phyloP scores from a whole-genome alignment of 2,888 invertebrate genomes.

The Lysandra coridon region DNA sequence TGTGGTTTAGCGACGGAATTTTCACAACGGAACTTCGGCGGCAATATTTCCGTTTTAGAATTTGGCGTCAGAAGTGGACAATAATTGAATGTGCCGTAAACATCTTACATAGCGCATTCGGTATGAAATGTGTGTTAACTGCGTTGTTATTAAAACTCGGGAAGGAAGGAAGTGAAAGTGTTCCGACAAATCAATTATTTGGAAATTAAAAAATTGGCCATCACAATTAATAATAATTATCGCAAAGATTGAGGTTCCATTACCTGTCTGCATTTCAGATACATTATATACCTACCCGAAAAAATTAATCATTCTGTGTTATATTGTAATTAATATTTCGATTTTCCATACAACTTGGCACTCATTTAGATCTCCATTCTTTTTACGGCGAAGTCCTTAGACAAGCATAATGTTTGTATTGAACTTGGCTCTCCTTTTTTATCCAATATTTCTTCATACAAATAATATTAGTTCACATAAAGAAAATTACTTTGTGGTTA shows the following conservation, averaged over 20 bases:
- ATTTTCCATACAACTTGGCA: no score
- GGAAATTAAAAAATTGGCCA: neutral
- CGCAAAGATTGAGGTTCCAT: neutral
- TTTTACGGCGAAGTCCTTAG: no score
- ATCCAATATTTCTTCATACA: neutral
- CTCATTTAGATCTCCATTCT: no score
- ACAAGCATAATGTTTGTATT: no score
- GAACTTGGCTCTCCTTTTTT: no score
- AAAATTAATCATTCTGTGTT: no score
- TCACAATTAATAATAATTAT: neutral
- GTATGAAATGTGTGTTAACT: conserved; percentile 1
- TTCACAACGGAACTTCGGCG: neutral
- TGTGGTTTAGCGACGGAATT: neutral
- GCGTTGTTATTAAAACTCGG: conserved; percentile 22
- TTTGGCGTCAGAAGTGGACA: neutral
- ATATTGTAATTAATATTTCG: neutral
- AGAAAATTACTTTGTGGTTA: neutral
- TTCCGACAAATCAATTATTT: conserved; percentile 29
- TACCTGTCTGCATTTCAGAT: neutral
- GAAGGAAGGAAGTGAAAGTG: conserved; percentile 31
- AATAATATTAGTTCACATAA: no score
- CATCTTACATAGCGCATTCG: neutral
- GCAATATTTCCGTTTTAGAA: neutral
- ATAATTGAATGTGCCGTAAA: neutral
- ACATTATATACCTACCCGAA: neutral